Evolutionary conservation across 2,113 vertebrate species (phyloP).

Genomic region (Toxostoma redivivum): DNA sequence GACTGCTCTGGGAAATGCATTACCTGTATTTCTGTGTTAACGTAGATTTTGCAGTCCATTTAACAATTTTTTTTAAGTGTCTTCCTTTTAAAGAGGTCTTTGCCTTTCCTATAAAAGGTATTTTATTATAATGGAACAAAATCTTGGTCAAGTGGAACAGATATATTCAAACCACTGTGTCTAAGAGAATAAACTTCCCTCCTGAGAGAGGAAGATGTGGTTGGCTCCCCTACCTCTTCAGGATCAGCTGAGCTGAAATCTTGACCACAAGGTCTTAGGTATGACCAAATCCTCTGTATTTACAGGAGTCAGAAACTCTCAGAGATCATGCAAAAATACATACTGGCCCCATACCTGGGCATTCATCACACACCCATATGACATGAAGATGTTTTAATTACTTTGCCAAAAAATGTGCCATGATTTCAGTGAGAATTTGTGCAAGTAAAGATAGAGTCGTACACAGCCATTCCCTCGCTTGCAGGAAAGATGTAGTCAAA

Average conservation of each 20-base stretch:
- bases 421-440: neutral
- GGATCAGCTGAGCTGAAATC: neutral
- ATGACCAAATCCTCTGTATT: neutral
- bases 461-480: neutral
- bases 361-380: neutral
- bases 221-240: neutral
- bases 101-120: neutral
- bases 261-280: neutral
- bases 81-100: neutral
- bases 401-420: rapidly evolving
- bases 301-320: neutral
- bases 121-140: neutral
- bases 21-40: neutral
- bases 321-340: neutral
- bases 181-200: neutral
- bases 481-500: neutral
- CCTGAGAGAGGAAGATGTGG: neutral
- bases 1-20: neutral
- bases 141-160: neutral
- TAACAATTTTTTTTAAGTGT: neutral
- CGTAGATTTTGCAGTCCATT: neutral
- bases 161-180: neutral
- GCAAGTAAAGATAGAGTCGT: neutral
- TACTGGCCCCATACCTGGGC: rapidly evolving
- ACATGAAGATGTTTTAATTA: neutral